Evolutionary conservation across 53 echinoderm and acorn worm species (phyloP).

Genomic region (Stichopus horrens): DNA sequence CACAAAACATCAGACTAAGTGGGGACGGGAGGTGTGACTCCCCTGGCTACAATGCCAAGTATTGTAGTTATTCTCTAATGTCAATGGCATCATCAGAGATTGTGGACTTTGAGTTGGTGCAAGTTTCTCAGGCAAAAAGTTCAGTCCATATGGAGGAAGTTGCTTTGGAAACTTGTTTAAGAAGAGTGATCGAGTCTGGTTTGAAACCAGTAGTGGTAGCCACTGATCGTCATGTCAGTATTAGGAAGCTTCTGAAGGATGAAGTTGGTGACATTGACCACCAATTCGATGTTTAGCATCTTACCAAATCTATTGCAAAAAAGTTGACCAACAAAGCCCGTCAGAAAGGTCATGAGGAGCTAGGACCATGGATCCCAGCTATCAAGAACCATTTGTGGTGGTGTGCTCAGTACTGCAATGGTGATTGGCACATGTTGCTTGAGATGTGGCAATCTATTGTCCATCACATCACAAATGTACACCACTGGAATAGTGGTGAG

Average conservation of each 20-base stretch:
- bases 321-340: conserved; percentile 27
- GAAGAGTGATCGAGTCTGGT: not conserved
- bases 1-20: not conserved
- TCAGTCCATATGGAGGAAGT: conserved; percentile 52
- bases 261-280: conserved; percentile 21
- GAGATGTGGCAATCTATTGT: conserved; percentile 57
- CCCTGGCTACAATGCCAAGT: conserved; percentile 56
- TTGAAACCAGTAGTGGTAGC: not conserved
- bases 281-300: conserved; percentile 41
- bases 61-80: conserved; percentile 50
- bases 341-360: conserved; percentile 34
- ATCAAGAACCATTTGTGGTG: conserved; percentile 57
- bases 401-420: conserved; percentile 36
- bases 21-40: conserved; percentile 58
- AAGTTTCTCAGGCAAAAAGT: conserved; percentile 31
- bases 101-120: conserved; percentile 38
- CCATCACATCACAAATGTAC: conserved; percentile 45
- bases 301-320: conserved; percentile 45
- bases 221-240: conserved; percentile 53
- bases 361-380: conserved; percentile 45
- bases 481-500: conserved; percentile 42
- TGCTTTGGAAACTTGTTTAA: conserved; percentile 30
- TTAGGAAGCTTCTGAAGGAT: conserved; percentile 23
- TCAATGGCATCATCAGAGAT: conserved; percentile 5
- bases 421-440: conserved; percentile 27